A percentile compares a stretch with the other conserved stretches of the same genome.
Conservation (phyloP, 2,888 invertebrate species). For the Drosophila ezoana region DNA sequence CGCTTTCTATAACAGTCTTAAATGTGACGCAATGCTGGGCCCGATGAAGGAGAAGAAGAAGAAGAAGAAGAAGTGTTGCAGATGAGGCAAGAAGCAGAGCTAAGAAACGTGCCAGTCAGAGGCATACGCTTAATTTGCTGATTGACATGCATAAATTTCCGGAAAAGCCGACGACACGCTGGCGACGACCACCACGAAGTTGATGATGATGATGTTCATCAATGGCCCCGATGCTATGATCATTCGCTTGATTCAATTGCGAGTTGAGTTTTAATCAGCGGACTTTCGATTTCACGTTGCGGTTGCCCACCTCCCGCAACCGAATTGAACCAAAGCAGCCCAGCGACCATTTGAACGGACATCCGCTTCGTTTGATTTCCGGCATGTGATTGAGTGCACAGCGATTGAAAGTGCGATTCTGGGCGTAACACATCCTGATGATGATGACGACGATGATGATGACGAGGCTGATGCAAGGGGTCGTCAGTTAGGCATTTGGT, state of each 20-base stretch:
- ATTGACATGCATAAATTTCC: constrained; percentile 80
- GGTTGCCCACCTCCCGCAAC: constrained; percentile 40
- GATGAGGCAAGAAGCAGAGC: constrained; percentile 3
- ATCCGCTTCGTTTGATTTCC: constrained; percentile 79
- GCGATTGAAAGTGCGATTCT: constrained; percentile 54
- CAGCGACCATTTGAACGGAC: constrained; percentile 71
- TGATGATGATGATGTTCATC: constrained; percentile 14
- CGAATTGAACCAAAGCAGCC: constrained; percentile 38
- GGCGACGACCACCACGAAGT: constrained; percentile 31
- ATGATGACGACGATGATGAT: constrained; percentile 5
- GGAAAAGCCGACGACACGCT: constrained; percentile 60
- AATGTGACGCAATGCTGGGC: constrained; percentile 55
- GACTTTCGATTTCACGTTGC: constrained; percentile 77
- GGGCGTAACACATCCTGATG: constrained; percentile 22
- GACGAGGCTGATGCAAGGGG: constrained; percentile 3
- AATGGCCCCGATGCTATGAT: constrained; percentile 11
- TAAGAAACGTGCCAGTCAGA: constrained; percentile 48
- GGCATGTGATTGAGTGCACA: constrained; percentile 78
- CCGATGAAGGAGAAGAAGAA: constrained; percentile 4
- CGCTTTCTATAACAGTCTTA: constrained; percentile 25
- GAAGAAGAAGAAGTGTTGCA: not conserved
- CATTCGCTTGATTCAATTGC: constrained; percentile 29
- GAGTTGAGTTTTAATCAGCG: constrained; percentile 74
- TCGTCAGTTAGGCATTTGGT: constrained; percentile 53
- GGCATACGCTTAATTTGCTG: constrained; percentile 64